phyloP scores from a whole-genome alignment of 2,797 vertebrate genomes.

The Macrochelys suwanniensis region DNA sequence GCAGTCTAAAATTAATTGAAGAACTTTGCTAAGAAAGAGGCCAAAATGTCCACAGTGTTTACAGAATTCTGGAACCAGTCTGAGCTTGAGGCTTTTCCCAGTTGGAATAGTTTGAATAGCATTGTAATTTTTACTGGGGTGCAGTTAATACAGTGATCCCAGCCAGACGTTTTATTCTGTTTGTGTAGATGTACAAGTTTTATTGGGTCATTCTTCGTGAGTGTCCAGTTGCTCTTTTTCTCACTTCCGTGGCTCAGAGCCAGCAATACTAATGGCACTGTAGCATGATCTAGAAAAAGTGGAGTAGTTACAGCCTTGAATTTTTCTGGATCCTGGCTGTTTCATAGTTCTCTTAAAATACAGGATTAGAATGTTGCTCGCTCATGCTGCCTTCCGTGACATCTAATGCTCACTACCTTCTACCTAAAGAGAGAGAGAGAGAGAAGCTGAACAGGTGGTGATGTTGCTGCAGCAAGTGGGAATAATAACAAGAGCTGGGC shows the following conservation, averaged over 20 bases:
- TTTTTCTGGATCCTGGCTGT: background rate
- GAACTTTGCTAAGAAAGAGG: slow-evolving; percentile 24
- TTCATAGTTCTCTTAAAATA: background rate
- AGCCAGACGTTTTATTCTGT: slow-evolving; percentile 37
- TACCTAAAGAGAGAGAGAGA: background rate
- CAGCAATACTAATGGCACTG: slow-evolving; percentile 8
- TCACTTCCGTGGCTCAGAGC: background rate
- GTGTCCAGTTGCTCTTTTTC: slow-evolving; percentile 32
- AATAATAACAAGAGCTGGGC: background rate
- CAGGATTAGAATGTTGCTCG: background rate
- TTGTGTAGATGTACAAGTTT: slow-evolving; percentile 15
- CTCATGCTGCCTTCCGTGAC: background rate
- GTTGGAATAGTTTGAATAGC: background rate
- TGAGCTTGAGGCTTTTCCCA: background rate
- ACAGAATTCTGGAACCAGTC: slow-evolving; percentile 32
- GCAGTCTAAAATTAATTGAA: slow-evolving; percentile 26
- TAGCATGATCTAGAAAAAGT: slow-evolving; percentile 9
- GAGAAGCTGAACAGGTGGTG: background rate
- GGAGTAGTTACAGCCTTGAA: background rate
- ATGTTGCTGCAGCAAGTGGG: background rate
- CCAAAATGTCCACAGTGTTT: slow-evolving; percentile 26
- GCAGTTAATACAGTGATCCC: fast-evolving
- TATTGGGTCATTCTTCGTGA: slow-evolving; percentile 1
- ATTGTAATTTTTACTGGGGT: slow-evolving; percentile 30
- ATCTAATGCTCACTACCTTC: fast-evolving